A percentile compares a stretch with the other conserved stretches of the same genome.
Conservation (phyloP, 2,113 vertebrate species). For the Bubo bubo region DNA sequence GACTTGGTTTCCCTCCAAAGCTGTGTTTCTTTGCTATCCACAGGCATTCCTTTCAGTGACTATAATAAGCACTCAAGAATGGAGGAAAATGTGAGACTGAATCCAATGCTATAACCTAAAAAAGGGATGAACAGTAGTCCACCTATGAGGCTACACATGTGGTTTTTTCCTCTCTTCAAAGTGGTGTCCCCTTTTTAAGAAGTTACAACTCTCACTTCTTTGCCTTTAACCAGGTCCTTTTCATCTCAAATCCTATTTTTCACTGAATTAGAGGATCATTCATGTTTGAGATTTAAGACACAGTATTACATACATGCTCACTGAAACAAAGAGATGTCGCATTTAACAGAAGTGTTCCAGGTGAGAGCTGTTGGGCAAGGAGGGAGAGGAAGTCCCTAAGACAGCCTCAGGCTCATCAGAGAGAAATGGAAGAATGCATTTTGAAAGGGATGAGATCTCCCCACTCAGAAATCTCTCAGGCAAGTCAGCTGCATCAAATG, state of each 20-base stretch:
- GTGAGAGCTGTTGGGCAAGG: neutral
- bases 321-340: neutral
- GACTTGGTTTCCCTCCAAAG: neutral
- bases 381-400: neutral
- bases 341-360: neutral
- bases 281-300: neutral
- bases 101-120: neutral
- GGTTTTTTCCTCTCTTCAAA: neutral
- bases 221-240: neutral
- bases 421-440: neutral
- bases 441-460: neutral
- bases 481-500: neutral
- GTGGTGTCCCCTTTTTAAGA: neutral
- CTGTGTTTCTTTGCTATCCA: neutral
- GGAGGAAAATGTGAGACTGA: neutral
- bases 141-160: neutral
- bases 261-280: neutral
- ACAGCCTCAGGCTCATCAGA: neutral
- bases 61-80: neutral
- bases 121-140: neutral
- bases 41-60: neutral
- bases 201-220: neutral
- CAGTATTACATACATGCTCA: neutral
- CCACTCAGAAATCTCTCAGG: neutral
- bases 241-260: conserved; percentile 2